Evolutionary conservation across 2,797 vertebrate species (phyloP), one percentile per base, ranked within the genome.

Genomic region (Enteromius thamalakanensis): DNA sequence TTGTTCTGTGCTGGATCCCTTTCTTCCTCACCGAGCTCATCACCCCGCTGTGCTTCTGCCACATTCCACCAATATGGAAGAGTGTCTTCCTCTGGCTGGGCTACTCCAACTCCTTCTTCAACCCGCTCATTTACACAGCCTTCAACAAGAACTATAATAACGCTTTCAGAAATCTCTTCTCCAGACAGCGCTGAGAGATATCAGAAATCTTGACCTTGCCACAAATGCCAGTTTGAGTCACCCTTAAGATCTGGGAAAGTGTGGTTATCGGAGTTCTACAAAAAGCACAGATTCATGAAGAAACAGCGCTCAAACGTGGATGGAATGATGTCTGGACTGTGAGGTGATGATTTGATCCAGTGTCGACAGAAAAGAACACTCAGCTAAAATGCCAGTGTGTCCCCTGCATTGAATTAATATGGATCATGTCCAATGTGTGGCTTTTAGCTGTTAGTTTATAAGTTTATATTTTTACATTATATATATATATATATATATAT

Each of bases 81-180:
- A 98, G 97, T 89, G 92, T 99, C 89, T 98, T 99, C 90, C 94
- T 99, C 37, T 99, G 98, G 97, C 93, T 99, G 0, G 97, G 98
- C 60, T 99, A 99, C 89, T 98, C 97, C 86, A 99, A 99, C 93
- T 99, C 98, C 64, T 97, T 99, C 92, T 99, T 99, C 86, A 99
- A 99, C 89, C 98, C 98, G 0, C 95, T 99, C 80, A 98, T 99
- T 90, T 99, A 99, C 90, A 99, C 97, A 0, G 97, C 97, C 83
- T 99, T 99, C 90, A 99, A 98, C 91, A 99, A 97, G 92, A 98
- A 96, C 94, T 99, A 99, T 92, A 99, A 96, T 92, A 98, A 95
- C 9, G 97, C 98, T 86, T 96, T 99, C 92, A 96, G 92, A 93
- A 98, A 95, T 92, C 94, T 98, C 49, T 97, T 99, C 87, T 96